Conservation (phyloP, 2,888 invertebrate genomes). For the Agonopterix alstromeriana region DNA sequence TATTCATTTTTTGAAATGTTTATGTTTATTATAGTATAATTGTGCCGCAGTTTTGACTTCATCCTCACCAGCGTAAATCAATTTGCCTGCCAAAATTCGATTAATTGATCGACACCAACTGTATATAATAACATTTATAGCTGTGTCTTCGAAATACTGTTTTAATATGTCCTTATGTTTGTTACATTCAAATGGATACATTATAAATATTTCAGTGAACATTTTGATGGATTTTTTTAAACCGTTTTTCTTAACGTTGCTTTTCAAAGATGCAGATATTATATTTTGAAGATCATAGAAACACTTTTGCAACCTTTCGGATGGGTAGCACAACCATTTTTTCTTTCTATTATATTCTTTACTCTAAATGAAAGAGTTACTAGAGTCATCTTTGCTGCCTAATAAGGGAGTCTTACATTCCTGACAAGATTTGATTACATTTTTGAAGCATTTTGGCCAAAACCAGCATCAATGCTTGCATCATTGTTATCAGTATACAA, state of each 20-base stretch:
- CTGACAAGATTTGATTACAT: slow-evolving; percentile 2
- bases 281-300: neutral
- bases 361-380: neutral
- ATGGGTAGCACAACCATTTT: neutral
- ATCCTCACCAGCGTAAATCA: neutral
- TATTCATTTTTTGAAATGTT: neutral
- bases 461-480: neutral
- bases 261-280: neutral
- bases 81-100: neutral
- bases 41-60: slow-evolving; percentile 2
- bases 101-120: slow-evolving; percentile 1
- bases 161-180: neutral
- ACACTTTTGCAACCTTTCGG: neutral
- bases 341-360: slow-evolving; percentile 2
- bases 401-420: neutral
- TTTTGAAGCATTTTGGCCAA: slow-evolving; percentile 2
- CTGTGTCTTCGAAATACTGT: neutral
- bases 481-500: neutral
- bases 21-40: slow-evolving; percentile 5
- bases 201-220: neutral
- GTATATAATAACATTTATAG: neutral
- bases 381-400: neutral
- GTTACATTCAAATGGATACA: neutral
- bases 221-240: neutral
- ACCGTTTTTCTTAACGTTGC: neutral